A percentile compares a stretch with the other conserved stretches of the same genome.
phyloP scores from a whole-genome alignment of 2,888 invertebrate genomes.

The Tinea pellionella region DNA sequence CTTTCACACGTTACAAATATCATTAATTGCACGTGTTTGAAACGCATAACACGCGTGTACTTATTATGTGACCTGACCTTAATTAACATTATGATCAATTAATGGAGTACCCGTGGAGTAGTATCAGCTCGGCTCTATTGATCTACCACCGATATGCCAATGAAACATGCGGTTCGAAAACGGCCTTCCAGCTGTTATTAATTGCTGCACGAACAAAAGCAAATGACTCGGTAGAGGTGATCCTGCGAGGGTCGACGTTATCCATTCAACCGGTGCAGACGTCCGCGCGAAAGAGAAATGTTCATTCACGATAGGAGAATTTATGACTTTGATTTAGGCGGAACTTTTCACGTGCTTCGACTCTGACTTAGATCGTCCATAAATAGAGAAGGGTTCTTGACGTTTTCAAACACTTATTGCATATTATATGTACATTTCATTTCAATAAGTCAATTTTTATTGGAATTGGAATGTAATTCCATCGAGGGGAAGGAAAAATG shows the following conservation, averaged over 20 bases:
- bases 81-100: too few relatives aligned
- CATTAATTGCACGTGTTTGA: too few relatives aligned
- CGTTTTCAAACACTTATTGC: constrained; percentile 46
- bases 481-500: too few relatives aligned
- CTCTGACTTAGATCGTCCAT: constrained; percentile 32
- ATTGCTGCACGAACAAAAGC: constrained; percentile 67
- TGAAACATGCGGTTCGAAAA: constrained; percentile 48
- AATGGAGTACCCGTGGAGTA: too few relatives aligned
- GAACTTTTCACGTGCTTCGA: constrained; percentile 55
- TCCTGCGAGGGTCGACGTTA: constrained; percentile 61
- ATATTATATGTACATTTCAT: constrained; percentile 31
- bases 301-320: constrained; percentile 67
- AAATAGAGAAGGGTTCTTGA: constrained; percentile 61
- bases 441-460: background rate
- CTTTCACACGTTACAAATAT: too few relatives aligned
- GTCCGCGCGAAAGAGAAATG: constrained; percentile 63
- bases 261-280: constrained; percentile 64
- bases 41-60: too few relatives aligned
- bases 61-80: too few relatives aligned
- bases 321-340: constrained; percentile 67
- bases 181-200: constrained; percentile 64
- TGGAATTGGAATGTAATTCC: background rate
- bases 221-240: constrained; percentile 68
- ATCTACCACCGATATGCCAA: constrained; percentile 61
- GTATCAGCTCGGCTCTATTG: constrained; percentile 24